phyloP scores from a whole-genome alignment of 2,797 vertebrate species.

The Chaunax sp. region DNA sequence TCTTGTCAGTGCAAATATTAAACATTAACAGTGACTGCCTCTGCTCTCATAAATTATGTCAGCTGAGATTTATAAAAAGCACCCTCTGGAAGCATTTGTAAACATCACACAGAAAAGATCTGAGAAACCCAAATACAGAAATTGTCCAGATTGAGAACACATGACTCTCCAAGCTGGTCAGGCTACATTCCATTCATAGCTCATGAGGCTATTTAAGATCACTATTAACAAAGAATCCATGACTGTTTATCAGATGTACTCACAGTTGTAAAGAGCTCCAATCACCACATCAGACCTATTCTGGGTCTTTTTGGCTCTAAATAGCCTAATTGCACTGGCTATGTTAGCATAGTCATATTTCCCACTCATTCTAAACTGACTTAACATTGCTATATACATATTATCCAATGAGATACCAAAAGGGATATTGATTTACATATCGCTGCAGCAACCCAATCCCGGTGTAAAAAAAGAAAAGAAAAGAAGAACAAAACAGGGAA shows the following conservation, averaged over 20 bases:
- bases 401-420: no score
- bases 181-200: constrained; percentile 55
- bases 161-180: constrained; percentile 23
- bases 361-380: no score
- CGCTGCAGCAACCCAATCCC: no score
- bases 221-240: constrained; percentile 30
- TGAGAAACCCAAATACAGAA: constrained; percentile 51
- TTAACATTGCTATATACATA: no score
- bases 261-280: constrained; percentile 7
- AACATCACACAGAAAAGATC: constrained; percentile 43
- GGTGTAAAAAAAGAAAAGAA: no score
- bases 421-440: no score
- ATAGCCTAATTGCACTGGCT: no score
- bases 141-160: constrained; percentile 34
- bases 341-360: no score
- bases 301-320: constrained; percentile 1
- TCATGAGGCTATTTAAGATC: constrained; percentile 36
- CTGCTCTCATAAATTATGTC: constrained; percentile 44
- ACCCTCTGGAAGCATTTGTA: constrained; percentile 31
- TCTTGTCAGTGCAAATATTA: constrained; percentile 50
- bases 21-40: constrained; percentile 39
- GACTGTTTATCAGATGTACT: constrained; percentile 39
- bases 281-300: constrained; percentile 11
- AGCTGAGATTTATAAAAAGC: constrained; percentile 36
- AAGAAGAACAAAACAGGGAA: no score